Conservation (phyloP, 2,113 vertebrate species). For the Nanorana parkeri region DNA sequence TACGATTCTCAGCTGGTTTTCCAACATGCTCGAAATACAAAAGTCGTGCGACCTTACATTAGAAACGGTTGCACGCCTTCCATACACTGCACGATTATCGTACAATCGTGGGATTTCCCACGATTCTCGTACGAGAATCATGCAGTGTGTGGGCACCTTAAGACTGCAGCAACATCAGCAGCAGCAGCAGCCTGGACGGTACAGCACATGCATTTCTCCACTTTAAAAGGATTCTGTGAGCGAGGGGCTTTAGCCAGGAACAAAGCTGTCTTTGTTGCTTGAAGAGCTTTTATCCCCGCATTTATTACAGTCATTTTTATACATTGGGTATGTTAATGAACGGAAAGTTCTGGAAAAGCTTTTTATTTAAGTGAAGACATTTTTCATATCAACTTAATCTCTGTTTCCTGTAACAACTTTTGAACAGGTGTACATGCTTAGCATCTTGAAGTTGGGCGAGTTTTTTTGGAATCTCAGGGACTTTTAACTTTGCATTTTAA, state of each 20-base stretch:
- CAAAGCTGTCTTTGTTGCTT: slow-evolving; percentile 55
- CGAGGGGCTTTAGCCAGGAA: slow-evolving; percentile 41
- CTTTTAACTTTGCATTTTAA: slow-evolving; percentile 57
- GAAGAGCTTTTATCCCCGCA: slow-evolving; percentile 39
- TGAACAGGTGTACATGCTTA: slow-evolving; percentile 58
- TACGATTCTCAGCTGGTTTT: no score
- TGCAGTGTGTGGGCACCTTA: no score
- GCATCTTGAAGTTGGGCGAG: slow-evolving; percentile 66
- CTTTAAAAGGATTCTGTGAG: slow-evolving; percentile 48
- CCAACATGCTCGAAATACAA: no score
- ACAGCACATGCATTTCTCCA: slow-evolving; percentile 36
- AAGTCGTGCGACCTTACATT: no score
- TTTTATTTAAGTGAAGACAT: slow-evolving; percentile 67
- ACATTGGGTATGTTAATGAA: slow-evolving; percentile 63
- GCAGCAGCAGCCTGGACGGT: no score
- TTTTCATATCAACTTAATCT: slow-evolving; percentile 68
- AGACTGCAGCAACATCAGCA: no score
- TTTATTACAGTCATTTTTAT: slow-evolving; percentile 62
- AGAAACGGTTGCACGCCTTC: no score
- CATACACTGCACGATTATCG: no score
- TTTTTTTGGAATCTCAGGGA: slow-evolving; percentile 62
- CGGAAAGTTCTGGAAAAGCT: slow-evolving; percentile 60
- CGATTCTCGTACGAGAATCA: no score
- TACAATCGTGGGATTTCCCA: no score
- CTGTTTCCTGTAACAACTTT: slow-evolving; percentile 60